Percentiles rank a stretch among this genome's conserved stretches.
Conservation (phyloP, 2,113 vertebrate species). For the Epinephelus fuscoguttatus region DNA sequence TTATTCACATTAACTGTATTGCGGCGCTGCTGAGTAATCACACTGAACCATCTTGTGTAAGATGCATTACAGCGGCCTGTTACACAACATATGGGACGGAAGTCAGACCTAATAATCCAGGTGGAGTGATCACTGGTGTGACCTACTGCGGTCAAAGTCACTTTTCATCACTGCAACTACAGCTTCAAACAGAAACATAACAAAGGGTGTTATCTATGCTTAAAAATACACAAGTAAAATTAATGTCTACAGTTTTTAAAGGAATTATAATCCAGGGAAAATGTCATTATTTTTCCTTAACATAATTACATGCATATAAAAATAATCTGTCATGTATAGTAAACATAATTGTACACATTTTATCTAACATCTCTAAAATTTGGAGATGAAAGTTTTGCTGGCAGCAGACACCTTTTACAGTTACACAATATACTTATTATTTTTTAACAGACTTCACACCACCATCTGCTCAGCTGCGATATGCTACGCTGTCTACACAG, state of each 20-base stretch:
- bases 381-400: not conserved
- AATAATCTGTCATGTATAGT: not conserved
- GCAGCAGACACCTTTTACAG: not conserved
- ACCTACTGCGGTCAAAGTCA: slow-evolving; percentile 41
- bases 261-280: not conserved
- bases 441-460: slow-evolving; percentile 15
- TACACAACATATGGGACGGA: slow-evolving; percentile 68
- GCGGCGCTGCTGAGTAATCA: slow-evolving; percentile 66
- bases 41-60: slow-evolving; percentile 72
- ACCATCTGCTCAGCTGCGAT: slow-evolving; percentile 42
- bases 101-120: slow-evolving; percentile 62
- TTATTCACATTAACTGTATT: slow-evolving; percentile 45
- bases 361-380: not conserved
- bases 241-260: not conserved
- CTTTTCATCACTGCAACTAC: not conserved
- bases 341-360: not conserved
- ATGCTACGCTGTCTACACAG: slow-evolving; percentile 3
- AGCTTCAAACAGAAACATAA: slow-evolving; percentile 19
- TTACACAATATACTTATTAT: slow-evolving; percentile 12
- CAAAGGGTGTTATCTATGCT: not conserved
- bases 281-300: not conserved
- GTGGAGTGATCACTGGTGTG: slow-evolving; percentile 24
- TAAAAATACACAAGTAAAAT: not conserved
- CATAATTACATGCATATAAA: not conserved
- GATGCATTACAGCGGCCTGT: slow-evolving; percentile 62